Evolutionary conservation across 2,797 vertebrate species (phyloP).

Genomic region (Euthynnus affinis): DNA sequence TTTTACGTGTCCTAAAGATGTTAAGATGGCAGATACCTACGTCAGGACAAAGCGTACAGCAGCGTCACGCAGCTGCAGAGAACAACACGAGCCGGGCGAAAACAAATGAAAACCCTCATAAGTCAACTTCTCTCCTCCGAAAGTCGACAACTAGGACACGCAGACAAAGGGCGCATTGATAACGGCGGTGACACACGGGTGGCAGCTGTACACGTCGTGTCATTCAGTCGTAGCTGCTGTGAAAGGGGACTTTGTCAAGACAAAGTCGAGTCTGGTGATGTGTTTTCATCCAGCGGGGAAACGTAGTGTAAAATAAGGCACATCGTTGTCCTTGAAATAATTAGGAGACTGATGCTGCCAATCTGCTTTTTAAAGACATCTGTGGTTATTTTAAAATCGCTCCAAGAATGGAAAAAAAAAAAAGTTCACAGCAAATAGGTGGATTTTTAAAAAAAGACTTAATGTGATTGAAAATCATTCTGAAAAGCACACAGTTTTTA

Average conservation of each 20-base stretch:
- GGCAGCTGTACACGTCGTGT: conserved; percentile 76
- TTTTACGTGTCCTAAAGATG: conserved; percentile 16
- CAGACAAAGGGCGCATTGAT: conserved; percentile 76
- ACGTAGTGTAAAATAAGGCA: conserved; percentile 31
- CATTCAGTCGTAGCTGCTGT: conserved; percentile 59
- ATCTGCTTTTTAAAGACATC: background rate
- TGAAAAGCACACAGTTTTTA: background rate
- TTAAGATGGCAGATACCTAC: conserved; percentile 31
- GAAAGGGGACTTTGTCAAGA: conserved; percentile 72
- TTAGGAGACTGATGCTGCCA: conserved; percentile 12
- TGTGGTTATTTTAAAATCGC: background rate
- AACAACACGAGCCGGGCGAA: conserved; percentile 47
- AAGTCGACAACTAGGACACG: conserved; percentile 60
- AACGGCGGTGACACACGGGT: conserved; percentile 66
- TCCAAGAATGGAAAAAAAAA: background rate
- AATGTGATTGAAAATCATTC: too few relatives aligned
- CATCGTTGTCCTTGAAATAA: conserved; percentile 32
- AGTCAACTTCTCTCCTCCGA: conserved; percentile 64
- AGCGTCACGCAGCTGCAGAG: conserved; percentile 25
- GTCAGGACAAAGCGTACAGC: conserved; percentile 40
- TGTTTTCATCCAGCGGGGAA: conserved; percentile 36
- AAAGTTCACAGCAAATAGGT: background rate
- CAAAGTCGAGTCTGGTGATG: conserved; percentile 43
- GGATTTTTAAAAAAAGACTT: background rate
- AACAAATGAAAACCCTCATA: conserved; percentile 64